phyloP scores from a whole-genome alignment of 2,113 vertebrate genomes.

The Sceloporus tristichus region DNA sequence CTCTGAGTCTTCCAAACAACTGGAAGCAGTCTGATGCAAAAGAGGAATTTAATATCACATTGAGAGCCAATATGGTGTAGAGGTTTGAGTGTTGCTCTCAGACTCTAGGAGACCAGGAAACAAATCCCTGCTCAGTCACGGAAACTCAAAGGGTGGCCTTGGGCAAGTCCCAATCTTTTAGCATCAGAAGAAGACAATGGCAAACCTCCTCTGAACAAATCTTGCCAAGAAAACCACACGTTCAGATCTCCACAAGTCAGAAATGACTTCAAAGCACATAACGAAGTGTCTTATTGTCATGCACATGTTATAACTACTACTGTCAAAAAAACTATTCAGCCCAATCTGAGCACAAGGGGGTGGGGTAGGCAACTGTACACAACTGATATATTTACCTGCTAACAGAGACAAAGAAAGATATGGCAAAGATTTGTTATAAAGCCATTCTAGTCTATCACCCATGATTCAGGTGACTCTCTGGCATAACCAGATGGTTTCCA shows the following conservation, averaged over 20 bases:
- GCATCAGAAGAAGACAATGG: no score
- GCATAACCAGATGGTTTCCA: background rate
- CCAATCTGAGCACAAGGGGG: background rate
- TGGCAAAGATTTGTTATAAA: background rate
- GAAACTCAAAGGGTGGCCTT: no score
- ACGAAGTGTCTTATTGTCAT: background rate
- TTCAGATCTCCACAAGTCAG: no score
- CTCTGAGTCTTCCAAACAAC: background rate
- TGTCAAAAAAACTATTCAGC: background rate
- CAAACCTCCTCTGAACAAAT: no score
- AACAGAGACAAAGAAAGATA: background rate
- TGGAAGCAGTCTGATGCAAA: background rate
- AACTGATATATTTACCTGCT: background rate
- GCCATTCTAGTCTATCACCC: no score
- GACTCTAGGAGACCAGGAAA: no score
- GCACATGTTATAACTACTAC: conserved; percentile 4
- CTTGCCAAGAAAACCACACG: no score
- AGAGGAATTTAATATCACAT: background rate
- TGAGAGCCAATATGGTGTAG: background rate
- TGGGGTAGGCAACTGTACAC: background rate
- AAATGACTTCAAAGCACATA: no score
- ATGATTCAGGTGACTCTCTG: background rate
- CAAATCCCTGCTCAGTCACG: no score
- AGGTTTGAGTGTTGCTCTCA: no score
- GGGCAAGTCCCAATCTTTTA: no score